phyloP scores from a whole-genome alignment of 1,140 invertebrate genomes.

The Diabrotica virgifera region DNA sequence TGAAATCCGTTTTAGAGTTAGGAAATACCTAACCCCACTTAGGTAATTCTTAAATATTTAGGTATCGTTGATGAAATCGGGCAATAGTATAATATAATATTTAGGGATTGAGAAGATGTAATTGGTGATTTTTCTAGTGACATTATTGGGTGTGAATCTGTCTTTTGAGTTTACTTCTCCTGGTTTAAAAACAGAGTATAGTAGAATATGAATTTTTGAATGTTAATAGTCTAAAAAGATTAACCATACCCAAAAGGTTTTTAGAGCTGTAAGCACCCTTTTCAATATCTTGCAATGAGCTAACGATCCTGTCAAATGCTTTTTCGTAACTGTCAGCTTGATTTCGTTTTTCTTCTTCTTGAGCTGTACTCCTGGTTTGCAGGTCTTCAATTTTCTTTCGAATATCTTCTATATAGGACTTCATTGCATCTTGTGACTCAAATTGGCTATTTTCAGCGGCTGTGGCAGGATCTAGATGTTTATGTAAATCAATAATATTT shows the following conservation, averaged over 20 bases:
- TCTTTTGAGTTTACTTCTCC: too few relatives aligned
- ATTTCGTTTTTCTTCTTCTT: conserved; percentile 26
- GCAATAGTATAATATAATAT: too few relatives aligned
- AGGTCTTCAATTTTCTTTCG: conserved; percentile 38
- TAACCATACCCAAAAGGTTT: conserved; percentile 5
- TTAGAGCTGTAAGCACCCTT: conserved; percentile 29
- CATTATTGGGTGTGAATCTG: too few relatives aligned
- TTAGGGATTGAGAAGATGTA: too few relatives aligned
- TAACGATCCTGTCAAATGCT: conserved; percentile 30
- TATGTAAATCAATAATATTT: conserved; percentile 28
- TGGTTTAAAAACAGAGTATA: too few relatives aligned
- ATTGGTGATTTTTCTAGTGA: too few relatives aligned
- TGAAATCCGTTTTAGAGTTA: too few relatives aligned
- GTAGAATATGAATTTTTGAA: not conserved
- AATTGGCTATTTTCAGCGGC: conserved; percentile 9
- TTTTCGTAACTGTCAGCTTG: conserved; percentile 34
- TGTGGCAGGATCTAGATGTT: conserved; percentile 23
- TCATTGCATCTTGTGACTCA: conserved; percentile 34
- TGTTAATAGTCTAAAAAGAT: not conserved
- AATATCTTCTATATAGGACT: conserved; percentile 38
- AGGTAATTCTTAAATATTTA: too few relatives aligned
- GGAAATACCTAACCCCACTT: too few relatives aligned
- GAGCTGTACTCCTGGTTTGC: conserved; percentile 22
- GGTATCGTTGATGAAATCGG: too few relatives aligned
- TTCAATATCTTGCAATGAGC: conserved; percentile 32